These are phyloP conservation scores for Nomada fabriciana DNA, from an alignment of 2,888 invertebrate genomes.

Conservation along the genomic window DNA sequence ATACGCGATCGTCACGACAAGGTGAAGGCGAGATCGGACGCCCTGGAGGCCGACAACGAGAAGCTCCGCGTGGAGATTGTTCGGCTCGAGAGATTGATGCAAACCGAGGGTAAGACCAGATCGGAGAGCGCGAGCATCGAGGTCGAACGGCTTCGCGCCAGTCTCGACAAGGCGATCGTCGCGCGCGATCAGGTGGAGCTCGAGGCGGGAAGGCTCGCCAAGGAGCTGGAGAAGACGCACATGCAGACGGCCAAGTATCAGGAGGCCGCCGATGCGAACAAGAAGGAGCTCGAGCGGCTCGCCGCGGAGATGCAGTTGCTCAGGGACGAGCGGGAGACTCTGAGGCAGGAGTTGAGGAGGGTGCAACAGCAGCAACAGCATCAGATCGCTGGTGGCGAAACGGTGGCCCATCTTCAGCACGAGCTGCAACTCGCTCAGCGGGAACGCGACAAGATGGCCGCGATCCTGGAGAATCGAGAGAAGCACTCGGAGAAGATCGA, in stretches of 20 bases:
- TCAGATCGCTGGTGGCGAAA: slow-evolving; percentile 90
- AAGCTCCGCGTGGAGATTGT: slow-evolving; percentile 90
- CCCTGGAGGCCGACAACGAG: slow-evolving; percentile 90
- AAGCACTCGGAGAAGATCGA: slow-evolving; percentile 93
- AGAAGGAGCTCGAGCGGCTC: slow-evolving; percentile 94
- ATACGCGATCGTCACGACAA: slow-evolving; percentile 94
- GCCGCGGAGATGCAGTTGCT: slow-evolving; percentile 92
- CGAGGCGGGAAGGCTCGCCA: slow-evolving; percentile 93
- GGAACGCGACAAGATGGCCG: slow-evolving; percentile 91
- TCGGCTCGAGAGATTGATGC: slow-evolving; percentile 87
- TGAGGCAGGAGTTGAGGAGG: slow-evolving; percentile 89
- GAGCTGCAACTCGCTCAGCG: slow-evolving; percentile 90
- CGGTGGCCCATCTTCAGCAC: slow-evolving; percentile 90
- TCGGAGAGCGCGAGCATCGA: slow-evolving; percentile 87
- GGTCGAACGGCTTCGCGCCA: slow-evolving; percentile 93
- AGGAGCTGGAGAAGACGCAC: slow-evolving; percentile 94
- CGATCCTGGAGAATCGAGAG: slow-evolving; percentile 91
- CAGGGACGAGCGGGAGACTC: slow-evolving; percentile 91
- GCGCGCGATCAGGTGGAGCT: slow-evolving; percentile 93
- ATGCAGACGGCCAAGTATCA: slow-evolving; percentile 93
- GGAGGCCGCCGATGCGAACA: slow-evolving; percentile 92
- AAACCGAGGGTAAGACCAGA: slow-evolving; percentile 85
- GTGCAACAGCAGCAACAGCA: slow-evolving; percentile 87
- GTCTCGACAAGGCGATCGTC: slow-evolving; percentile 93
- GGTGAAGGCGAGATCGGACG: slow-evolving; percentile 89